Percentiles rank a stretch among this genome's conserved stretches.
Conservation (phyloP, 2,888 invertebrate species). For the Diplolepis rosae region DNA sequence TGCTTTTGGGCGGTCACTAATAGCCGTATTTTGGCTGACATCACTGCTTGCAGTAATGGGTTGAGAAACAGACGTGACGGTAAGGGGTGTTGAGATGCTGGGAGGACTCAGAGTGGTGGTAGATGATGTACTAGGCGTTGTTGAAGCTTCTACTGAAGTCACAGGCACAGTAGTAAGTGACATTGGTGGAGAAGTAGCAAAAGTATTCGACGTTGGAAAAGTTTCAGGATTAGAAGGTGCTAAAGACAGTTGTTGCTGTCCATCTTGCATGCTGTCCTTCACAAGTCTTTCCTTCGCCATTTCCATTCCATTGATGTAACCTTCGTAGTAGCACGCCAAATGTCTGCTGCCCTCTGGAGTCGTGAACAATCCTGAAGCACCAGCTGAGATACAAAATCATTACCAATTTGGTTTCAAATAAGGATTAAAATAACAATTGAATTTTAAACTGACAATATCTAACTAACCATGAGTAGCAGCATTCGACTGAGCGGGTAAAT, state of each 20-base stretch:
- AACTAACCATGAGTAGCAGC: slow-evolving; percentile 59
- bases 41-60: slow-evolving; percentile 76
- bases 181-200: slow-evolving; percentile 56
- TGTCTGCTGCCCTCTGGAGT: slow-evolving; percentile 3
- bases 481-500: slow-evolving; percentile 68
- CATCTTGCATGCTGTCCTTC: slow-evolving; percentile 50
- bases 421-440: background rate
- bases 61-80: slow-evolving; percentile 62
- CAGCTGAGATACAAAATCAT: slow-evolving; percentile 65
- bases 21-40: slow-evolving; percentile 82
- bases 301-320: slow-evolving; percentile 68
- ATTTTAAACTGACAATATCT: background rate
- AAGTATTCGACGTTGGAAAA: slow-evolving; percentile 55
- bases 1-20: slow-evolving; percentile 89
- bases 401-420: background rate
- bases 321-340: slow-evolving; percentile 71
- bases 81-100: slow-evolving; percentile 55
- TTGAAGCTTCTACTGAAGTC: slow-evolving; percentile 49
- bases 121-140: slow-evolving; percentile 51
- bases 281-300: slow-evolving; percentile 51
- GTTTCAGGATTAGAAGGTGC: slow-evolving; percentile 57
- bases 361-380: slow-evolving; percentile 70
- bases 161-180: slow-evolving; percentile 54
- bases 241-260: slow-evolving; percentile 54
- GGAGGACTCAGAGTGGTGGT: slow-evolving; percentile 57